Evolutionary conservation across 2,888 invertebrate species (phyloP).

Genomic region (Camponotus fellah): DNA sequence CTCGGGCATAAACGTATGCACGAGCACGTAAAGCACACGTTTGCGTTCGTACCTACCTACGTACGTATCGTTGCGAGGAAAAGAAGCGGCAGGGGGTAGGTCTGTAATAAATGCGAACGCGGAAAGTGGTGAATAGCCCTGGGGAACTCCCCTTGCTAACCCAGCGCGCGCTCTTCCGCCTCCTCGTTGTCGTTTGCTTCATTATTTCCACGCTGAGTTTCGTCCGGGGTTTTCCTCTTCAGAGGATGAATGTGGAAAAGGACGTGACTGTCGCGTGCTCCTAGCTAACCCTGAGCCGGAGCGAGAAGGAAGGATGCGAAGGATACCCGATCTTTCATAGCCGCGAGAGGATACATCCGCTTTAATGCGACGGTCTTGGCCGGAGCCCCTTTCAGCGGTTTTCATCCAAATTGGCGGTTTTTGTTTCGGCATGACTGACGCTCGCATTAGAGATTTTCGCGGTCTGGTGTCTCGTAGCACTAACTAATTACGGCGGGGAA

Average conservation of each 20-base stretch:
- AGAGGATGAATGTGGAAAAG: neutral
- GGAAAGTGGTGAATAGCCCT: conserved; percentile 43
- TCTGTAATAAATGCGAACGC: conserved; percentile 53
- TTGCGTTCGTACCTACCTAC: conserved; percentile 14
- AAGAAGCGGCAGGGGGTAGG: neutral
- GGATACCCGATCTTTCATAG: neutral
- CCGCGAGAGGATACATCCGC: conserved; percentile 55
- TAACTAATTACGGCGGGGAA: conserved; percentile 65
- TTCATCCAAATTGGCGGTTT: conserved; percentile 73
- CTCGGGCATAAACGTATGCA: conserved; percentile 35
- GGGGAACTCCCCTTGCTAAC: conserved; percentile 51
- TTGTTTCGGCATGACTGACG: conserved; percentile 65
- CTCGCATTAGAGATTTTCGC: conserved; percentile 72
- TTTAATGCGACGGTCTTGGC: conserved; percentile 61
- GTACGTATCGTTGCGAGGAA: conserved; percentile 23
- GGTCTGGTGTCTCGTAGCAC: conserved; percentile 53
- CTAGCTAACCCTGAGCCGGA: neutral
- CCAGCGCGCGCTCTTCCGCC: conserved; percentile 28
- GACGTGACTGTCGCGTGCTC: neutral
- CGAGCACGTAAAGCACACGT: conserved; percentile 39
- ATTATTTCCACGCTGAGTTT: conserved; percentile 52
- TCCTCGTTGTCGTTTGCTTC: conserved; percentile 61
- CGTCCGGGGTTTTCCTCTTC: conserved; percentile 24
- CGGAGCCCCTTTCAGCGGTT: conserved; percentile 66
- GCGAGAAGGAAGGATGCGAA: conserved; percentile 1